Evolutionary conservation across 2,113 vertebrate species (phyloP).

Genomic region (Prunella himalayana): DNA sequence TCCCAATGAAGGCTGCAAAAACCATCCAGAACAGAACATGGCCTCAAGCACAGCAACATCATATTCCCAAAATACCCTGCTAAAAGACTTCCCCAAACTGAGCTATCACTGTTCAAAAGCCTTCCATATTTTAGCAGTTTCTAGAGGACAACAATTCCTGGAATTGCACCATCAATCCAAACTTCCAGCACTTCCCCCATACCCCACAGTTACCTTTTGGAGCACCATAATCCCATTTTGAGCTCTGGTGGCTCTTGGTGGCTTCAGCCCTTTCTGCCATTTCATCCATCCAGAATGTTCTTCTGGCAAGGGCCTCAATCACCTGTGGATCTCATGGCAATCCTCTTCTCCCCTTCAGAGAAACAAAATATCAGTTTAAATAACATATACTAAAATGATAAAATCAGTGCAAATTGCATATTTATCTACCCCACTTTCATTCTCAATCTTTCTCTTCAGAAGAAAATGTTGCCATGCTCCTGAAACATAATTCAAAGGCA

Average conservation of each 20-base stretch:
- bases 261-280: not conserved
- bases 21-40: not conserved
- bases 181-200: not conserved
- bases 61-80: fast-evolving
- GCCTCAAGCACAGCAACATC: not conserved
- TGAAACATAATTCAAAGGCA: not conserved
- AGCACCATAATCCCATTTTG: not conserved
- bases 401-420: not conserved
- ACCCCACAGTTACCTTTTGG: not conserved
- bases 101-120: not conserved
- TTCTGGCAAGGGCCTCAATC: not conserved
- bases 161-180: not conserved
- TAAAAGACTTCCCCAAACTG: not conserved
- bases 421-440: not conserved
- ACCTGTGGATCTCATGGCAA: not conserved
- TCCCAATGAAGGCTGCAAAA: not conserved
- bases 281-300: not conserved
- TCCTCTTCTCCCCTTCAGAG: not conserved
- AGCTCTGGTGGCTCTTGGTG: not conserved
- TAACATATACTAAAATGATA: not conserved
- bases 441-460: not conserved
- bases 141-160: not conserved
- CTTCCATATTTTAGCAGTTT: not conserved
- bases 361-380: not conserved
- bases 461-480: not conserved